These are phyloP conservation scores for Sturnira hondurensis DNA, from an alignment of 2,113 vertebrate genomes.

Conservation along the genomic window DNA sequence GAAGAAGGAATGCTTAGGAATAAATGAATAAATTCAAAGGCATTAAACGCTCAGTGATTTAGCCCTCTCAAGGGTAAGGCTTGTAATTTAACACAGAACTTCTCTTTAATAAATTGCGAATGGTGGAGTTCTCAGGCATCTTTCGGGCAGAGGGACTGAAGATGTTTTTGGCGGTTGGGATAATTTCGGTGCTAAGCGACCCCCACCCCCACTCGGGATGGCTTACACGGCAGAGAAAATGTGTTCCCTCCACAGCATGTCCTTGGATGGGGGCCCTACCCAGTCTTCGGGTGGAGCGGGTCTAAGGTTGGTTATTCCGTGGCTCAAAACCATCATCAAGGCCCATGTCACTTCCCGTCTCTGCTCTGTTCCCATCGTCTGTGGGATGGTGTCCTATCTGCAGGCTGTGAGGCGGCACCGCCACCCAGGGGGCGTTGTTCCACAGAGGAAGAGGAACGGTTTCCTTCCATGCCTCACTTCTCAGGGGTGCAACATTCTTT, in stretches of 20 bases:
- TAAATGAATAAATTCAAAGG: neutral
- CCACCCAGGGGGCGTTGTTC: neutral
- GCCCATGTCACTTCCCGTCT: neutral
- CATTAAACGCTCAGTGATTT: neutral
- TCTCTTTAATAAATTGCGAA: neutral
- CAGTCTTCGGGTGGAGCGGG: neutral
- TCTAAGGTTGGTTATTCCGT: neutral
- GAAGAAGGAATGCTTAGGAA: neutral
- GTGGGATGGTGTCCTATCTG: neutral
- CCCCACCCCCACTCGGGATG: neutral
- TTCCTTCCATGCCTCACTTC: neutral
- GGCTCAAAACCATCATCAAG: neutral
- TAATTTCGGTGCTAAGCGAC: neutral
- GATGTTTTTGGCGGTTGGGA: neutral
- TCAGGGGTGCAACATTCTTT: neutral
- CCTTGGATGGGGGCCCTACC: neutral
- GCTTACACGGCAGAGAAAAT: neutral
- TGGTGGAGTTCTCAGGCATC: neutral
- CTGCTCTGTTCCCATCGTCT: neutral
- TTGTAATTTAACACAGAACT: neutral
- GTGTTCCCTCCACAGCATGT: neutral
- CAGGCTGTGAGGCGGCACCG: neutral
- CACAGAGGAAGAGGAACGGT: neutral
- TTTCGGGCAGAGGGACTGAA: neutral
- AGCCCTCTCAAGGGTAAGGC: neutral